Conservation (phyloP, 2,113 vertebrate species). For the Hemichromis elongatus region DNA sequence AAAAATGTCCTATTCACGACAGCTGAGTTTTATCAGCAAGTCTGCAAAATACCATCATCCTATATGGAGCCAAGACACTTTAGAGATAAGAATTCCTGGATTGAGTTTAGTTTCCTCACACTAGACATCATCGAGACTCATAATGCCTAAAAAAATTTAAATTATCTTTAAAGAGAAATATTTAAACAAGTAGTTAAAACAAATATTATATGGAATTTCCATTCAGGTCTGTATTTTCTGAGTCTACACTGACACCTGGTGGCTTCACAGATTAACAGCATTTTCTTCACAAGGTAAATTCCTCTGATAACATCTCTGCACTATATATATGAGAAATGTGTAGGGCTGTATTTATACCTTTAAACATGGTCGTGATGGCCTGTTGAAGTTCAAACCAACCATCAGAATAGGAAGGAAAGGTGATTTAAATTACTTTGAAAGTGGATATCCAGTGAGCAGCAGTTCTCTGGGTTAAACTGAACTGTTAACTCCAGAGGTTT, state of each 20-base stretch:
- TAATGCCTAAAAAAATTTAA: background rate
- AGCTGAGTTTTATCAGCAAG: background rate
- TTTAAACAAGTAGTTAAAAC: background rate
- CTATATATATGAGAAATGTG: background rate
- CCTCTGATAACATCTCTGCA: background rate
- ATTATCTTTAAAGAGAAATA: background rate
- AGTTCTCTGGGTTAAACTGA: background rate
- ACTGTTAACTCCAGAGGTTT: background rate
- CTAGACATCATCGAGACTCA: background rate
- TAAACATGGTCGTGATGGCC: background rate
- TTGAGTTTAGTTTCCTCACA: background rate
- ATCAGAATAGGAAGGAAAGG: rapidly evolving
- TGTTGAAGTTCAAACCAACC: background rate
- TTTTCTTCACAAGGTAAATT: background rate
- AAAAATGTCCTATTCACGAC: background rate
- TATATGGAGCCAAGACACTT: background rate
- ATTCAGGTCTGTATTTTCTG: background rate
- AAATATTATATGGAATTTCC: background rate
- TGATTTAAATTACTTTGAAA: background rate
- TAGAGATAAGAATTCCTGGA: background rate
- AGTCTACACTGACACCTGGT: conserved; percentile 45
- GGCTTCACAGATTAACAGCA: background rate
- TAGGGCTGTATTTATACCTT: background rate
- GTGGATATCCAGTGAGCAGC: background rate
- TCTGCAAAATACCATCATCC: background rate